Evolutionary conservation across 2,888 invertebrate genomes (phyloP), one percentile per base, ranked within the genome.

Genomic region (Therioaphis trifolii): DNA sequence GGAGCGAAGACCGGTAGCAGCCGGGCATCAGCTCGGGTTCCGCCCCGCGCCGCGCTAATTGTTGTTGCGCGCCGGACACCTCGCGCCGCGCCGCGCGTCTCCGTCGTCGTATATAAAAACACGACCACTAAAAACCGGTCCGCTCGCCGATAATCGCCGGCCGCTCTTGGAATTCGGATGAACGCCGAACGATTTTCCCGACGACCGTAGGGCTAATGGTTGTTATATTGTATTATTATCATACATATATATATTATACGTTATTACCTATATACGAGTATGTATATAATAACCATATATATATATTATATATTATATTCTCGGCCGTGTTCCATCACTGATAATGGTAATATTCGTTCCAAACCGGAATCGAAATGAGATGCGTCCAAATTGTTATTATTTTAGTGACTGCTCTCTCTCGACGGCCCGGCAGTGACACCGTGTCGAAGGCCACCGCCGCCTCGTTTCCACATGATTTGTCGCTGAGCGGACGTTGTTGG

Each of bases 21-120:
- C 14, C 35, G 24, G 77, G 11, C 35, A 21, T 46, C 49, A 43
- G n/a, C 49, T 63, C 40, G 35, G 40, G 82, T 61, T 14, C 82
- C 82, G 82, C 82, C 82, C 82, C 74, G 72, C 72, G 40, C 72
- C 35, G 40, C 80, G 74, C 82, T 82, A 82, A 82, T 82, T 72
- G 82, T 74, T 74, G 82, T 82, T 72, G 63, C 46, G 35, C 52
- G 72, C 52, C 49, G 58, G 74, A 74, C 82, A 72, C 72, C 82
- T 82, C 80, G 15, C 52, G 35, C 46, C n/a, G 21, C 43, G 29
- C 27, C 24, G 24, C 3, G 12, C 11, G 24, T 9, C 9, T 5
- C n/a, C 3, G 52, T 52, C 52, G 18, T 52, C 58, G 24, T 58
- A 35, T 27, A 35, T 7, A 72, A 80, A 55, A 72, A 72, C n/a